Evolutionary conservation across 1,140 invertebrate genomes (phyloP).

Genomic region (Panagrolaimus sp.): DNA sequence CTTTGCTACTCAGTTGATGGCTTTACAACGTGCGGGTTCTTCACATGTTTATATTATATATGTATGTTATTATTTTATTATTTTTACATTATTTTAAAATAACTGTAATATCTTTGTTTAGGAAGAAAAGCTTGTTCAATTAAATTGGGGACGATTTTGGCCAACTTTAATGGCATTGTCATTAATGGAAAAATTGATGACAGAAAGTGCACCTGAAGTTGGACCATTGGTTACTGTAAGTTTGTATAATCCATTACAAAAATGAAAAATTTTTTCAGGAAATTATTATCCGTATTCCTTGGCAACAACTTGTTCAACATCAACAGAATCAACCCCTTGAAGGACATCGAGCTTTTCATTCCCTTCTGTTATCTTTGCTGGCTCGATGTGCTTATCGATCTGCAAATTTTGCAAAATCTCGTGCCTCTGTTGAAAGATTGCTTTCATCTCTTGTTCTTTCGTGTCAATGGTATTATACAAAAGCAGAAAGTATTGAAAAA

Average conservation of each 20-base stretch:
- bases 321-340: conserved; percentile 34
- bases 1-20: conserved; percentile 26
- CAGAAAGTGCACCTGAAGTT: conserved; percentile 26
- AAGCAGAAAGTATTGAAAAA: conserved; percentile 35
- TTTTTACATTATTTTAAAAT: conserved; percentile 9
- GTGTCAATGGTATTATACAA: conserved; percentile 37
- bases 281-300: not conserved
- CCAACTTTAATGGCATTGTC: conserved; percentile 37
- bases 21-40: conserved; percentile 30
- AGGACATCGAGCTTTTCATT: conserved; percentile 38
- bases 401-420: conserved; percentile 39
- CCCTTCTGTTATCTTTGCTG: conserved; percentile 34
- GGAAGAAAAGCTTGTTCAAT: conserved; percentile 30
- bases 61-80: conserved; percentile 29
- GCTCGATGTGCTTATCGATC: conserved; percentile 23
- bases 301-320: conserved; percentile 20
- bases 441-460: conserved; percentile 22
- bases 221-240: conserved; percentile 29
- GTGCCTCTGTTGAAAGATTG: conserved; percentile 36
- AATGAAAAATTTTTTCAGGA: not conserved
- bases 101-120: not conserved
- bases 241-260: conserved; percentile 35
- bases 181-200: conserved; percentile 30
- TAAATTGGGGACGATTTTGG: conserved; percentile 45
- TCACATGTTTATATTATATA: conserved; percentile 38